Evolutionary conservation across 1,140 invertebrate genomes (phyloP).

Genomic region (Sitophilus oryzae): DNA sequence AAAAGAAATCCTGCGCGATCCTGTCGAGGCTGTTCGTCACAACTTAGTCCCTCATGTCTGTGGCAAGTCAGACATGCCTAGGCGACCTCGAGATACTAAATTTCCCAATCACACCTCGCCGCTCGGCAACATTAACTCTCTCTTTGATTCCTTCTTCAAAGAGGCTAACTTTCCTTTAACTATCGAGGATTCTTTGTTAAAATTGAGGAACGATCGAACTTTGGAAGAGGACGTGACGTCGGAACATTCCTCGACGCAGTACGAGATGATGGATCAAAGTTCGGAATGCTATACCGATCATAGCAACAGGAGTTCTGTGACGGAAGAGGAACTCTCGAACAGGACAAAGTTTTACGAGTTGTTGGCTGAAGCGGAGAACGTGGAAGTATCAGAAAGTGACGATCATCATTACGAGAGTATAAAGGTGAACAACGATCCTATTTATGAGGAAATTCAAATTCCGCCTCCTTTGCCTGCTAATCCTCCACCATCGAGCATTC

Average conservation of each 20-base stretch:
- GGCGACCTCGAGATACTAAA: constrained; percentile 37
- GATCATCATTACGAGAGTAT: constrained; percentile 76
- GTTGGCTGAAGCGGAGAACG: constrained; percentile 57
- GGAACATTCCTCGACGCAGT: constrained; percentile 49
- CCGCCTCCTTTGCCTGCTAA: constrained; percentile 69
- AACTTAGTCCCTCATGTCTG: constrained; percentile 68
- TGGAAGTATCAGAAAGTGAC: constrained; percentile 54
- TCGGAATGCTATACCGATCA: constrained; percentile 61
- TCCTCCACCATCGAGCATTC: constrained; percentile 57
- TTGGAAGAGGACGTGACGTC: constrained; percentile 48
- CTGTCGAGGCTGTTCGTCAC: constrained; percentile 62
- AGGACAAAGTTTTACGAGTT: constrained; percentile 63
- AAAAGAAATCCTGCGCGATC: constrained; percentile 55
- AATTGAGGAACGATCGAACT: constrained; percentile 44
- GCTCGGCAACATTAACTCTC: constrained; percentile 29
- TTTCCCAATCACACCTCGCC: constrained; percentile 23
- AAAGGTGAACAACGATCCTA: constrained; percentile 63
- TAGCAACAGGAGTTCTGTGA: constrained; percentile 47
- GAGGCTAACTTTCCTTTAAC: constrained; percentile 45
- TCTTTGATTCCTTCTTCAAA: constrained; percentile 42
- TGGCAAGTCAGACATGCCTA: constrained; percentile 48
- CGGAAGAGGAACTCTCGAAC: constrained; percentile 52
- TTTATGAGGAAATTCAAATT: constrained; percentile 83
- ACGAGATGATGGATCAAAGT: constrained; percentile 48
- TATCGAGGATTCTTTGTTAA: constrained; percentile 58